Conservation (phyloP, 2,113 vertebrate genomes). For the Mormoops blainvillei region DNA sequence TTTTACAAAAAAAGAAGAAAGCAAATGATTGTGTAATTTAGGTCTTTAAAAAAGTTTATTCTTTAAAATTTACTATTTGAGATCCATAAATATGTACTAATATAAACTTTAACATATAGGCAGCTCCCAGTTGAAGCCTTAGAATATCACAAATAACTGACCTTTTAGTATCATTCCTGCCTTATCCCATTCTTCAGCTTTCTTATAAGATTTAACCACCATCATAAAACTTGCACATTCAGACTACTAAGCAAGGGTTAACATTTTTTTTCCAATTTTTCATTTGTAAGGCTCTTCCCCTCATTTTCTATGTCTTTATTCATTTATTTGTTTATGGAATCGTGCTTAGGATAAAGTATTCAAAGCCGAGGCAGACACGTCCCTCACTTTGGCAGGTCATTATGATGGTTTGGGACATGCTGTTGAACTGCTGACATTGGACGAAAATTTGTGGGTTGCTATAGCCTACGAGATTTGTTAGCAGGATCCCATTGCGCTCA, state of each 20-base stretch:
- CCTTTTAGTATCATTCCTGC: background rate
- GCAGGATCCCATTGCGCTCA: background rate
- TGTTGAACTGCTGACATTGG: background rate
- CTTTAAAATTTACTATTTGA: background rate
- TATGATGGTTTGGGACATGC: background rate
- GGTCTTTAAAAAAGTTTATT: background rate
- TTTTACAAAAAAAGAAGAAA: background rate
- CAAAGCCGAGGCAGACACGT: background rate
- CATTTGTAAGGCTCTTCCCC: background rate
- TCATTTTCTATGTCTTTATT: background rate
- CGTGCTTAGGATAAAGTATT: background rate
- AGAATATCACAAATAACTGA: background rate
- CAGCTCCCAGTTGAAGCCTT: background rate
- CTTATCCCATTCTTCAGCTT: background rate
- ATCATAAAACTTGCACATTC: background rate
- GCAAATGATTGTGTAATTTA: background rate
- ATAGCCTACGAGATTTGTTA: background rate
- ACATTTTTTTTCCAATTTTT: background rate
- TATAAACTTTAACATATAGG: background rate
- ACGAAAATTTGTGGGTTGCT: background rate
- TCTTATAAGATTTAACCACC: background rate
- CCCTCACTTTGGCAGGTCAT: background rate
- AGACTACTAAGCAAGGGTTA: background rate
- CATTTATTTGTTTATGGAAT: background rate
- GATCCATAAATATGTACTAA: background rate